Evolutionary conservation across 2,888 invertebrate genomes (phyloP).

Genomic region (Meghimatium bilineatum): DNA sequence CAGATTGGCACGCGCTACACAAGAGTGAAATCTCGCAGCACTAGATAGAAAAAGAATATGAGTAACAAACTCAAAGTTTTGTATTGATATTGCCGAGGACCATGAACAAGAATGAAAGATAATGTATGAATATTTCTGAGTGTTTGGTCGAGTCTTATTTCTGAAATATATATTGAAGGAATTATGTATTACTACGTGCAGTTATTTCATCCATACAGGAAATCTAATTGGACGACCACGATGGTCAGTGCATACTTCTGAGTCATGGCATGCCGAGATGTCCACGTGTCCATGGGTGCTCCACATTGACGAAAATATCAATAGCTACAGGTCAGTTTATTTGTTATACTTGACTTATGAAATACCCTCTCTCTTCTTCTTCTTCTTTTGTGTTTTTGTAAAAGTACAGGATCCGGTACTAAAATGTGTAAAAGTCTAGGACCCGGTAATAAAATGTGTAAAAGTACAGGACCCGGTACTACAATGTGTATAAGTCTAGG

Average conservation of each 20-base stretch:
- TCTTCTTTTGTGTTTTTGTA: not conserved
- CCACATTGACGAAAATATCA: not conserved
- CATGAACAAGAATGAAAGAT: too few relatives aligned
- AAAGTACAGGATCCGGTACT: not conserved
- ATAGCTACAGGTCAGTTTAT: constrained; percentile 3
- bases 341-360: not conserved
- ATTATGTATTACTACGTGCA: not conserved
- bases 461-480: too few relatives aligned
- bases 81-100: too few relatives aligned
- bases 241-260: constrained; percentile 5
- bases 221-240: not conserved
- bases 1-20: too few relatives aligned
- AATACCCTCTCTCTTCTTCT: not conserved
- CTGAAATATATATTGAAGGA: not conserved
- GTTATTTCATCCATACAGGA: not conserved
- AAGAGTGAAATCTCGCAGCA: too few relatives aligned
- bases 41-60: too few relatives aligned
- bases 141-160: too few relatives aligned
- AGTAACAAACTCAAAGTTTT: too few relatives aligned
- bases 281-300: constrained; percentile 22
- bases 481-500: too few relatives aligned
- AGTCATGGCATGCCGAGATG: not conserved
- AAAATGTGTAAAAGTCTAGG: too few relatives aligned
- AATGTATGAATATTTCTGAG: too few relatives aligned
- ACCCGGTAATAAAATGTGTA: too few relatives aligned